These are phyloP conservation scores for Campaea margaritaria DNA, from an alignment of 2,888 invertebrate species.

Conservation along the genomic window DNA sequence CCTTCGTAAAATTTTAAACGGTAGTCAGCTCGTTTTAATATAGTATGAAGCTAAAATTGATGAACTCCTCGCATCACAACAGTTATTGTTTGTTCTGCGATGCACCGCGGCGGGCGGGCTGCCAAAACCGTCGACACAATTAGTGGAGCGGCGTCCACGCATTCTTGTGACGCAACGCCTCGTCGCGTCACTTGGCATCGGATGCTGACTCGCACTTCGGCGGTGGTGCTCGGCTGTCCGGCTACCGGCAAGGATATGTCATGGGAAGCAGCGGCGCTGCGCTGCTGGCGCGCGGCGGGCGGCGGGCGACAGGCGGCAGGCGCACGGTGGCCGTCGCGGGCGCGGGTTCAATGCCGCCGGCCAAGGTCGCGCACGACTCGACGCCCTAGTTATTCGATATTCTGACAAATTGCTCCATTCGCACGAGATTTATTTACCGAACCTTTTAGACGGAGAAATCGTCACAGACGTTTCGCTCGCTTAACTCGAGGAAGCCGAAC, in stretches of 20 bases:
- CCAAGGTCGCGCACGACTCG: neutral
- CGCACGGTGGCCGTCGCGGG: neutral
- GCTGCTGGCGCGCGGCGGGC: too few relatives aligned
- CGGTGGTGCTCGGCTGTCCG: too few relatives aligned
- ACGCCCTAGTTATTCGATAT: conserved; percentile 1
- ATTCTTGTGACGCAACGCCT: neutral
- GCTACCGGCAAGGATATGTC: too few relatives aligned
- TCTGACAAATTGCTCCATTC: neutral
- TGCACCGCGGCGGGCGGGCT: neutral
- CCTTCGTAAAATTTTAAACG: too few relatives aligned
- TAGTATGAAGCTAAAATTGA: too few relatives aligned
- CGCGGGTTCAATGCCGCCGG: conserved; percentile 3
- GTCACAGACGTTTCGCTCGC: neutral
- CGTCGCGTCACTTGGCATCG: neutral
- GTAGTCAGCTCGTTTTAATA: too few relatives aligned
- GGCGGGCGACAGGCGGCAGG: too few relatives aligned
- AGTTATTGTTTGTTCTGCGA: neutral
- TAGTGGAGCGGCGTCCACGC: neutral
- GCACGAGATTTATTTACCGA: neutral
- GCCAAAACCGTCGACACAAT: conserved; percentile 1
- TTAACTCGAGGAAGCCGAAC: neutral
- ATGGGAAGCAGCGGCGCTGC: too few relatives aligned
- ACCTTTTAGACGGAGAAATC: conserved; percentile 1
- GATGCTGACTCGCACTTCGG: too few relatives aligned
- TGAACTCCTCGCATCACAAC: neutral